Evolutionary conservation across 2,888 invertebrate genomes (phyloP).

Genomic region (Syrphus vitripennis): DNA sequence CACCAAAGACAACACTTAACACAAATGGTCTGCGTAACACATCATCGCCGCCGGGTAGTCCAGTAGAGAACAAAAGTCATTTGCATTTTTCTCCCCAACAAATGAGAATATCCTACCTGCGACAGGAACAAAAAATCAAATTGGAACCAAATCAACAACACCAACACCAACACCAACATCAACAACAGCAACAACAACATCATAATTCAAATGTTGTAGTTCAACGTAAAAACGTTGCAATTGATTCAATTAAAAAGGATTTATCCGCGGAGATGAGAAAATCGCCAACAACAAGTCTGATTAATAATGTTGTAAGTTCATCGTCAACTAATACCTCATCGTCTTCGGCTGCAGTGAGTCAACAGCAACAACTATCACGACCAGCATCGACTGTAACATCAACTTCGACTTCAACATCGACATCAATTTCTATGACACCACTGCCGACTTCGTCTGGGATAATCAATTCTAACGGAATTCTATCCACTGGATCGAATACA

Average conservation of each 20-base stretch:
- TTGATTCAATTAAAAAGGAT: constrained; percentile 85
- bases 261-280: constrained; percentile 81
- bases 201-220: constrained; percentile 74
- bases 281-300: constrained; percentile 77
- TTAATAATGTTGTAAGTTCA: constrained; percentile 66
- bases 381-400: constrained; percentile 35
- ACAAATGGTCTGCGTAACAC: constrained; percentile 73
- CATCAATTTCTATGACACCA: constrained; percentile 13
- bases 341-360: constrained; percentile 33
- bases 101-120: constrained; percentile 83
- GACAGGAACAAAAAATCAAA: constrained; percentile 67
- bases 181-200: background rate
- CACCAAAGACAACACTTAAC: constrained; percentile 77
- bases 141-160: constrained; percentile 74
- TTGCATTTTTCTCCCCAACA: constrained; percentile 87
- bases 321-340: constrained; percentile 60
- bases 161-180: background rate
- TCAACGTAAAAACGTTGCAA: constrained; percentile 76
- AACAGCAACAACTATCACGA: constrained; percentile 30
- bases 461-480: constrained; percentile 61
- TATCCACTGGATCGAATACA: constrained; percentile 75
- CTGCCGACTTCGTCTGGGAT: constrained; percentile 61
- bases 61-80: constrained; percentile 86
- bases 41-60: constrained; percentile 84
- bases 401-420: constrained; percentile 36